A percentile compares a stretch with the other conserved stretches of the same genome.
Conservation (phyloP, 2,113 vertebrate species). For the Paramormyrops kingsleyae region DNA sequence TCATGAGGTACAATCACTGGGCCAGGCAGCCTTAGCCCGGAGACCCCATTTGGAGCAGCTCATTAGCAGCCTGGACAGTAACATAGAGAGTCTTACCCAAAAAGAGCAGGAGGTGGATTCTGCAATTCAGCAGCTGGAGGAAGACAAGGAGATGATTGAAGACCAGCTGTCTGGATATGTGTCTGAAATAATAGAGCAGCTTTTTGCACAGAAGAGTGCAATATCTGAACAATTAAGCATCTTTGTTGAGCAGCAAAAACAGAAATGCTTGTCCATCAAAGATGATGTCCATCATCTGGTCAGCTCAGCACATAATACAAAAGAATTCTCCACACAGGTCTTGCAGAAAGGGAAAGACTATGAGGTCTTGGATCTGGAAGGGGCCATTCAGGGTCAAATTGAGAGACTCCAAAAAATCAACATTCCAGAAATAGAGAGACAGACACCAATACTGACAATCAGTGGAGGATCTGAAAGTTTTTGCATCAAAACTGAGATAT, state of each 20-base stretch:
- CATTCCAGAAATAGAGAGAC: background rate
- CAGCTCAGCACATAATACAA: conserved; percentile 27
- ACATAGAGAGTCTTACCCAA: conserved; percentile 10
- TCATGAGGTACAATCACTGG: conserved; percentile 25
- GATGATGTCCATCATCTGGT: conserved; percentile 25
- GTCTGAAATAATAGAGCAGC: conserved; percentile 12
- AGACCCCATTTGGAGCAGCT: conserved; percentile 27
- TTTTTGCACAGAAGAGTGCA: conserved; percentile 26
- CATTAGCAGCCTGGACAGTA: conserved; percentile 23
- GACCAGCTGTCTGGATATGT: conserved; percentile 23
- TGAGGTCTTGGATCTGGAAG: conserved; percentile 31
- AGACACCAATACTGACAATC: conserved; percentile 19
- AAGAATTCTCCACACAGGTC: conserved; percentile 24
- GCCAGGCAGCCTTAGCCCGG: conserved; percentile 17
- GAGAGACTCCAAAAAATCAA: conserved; percentile 16
- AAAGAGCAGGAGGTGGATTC: conserved; percentile 24
- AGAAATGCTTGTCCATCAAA: background rate
- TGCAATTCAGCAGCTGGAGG: conserved; percentile 18
- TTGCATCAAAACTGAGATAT: background rate
- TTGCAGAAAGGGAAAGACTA: conserved; percentile 27
- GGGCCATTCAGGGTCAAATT: conserved; percentile 26
- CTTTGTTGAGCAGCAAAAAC: conserved; percentile 24
- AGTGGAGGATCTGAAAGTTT: background rate
- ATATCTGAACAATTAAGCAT: conserved; percentile 3
- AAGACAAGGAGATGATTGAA: conserved; percentile 1